Base-by-base conservation (phyloP, 2,888 invertebrate species). In the Pheosia gnoma region DNA sequence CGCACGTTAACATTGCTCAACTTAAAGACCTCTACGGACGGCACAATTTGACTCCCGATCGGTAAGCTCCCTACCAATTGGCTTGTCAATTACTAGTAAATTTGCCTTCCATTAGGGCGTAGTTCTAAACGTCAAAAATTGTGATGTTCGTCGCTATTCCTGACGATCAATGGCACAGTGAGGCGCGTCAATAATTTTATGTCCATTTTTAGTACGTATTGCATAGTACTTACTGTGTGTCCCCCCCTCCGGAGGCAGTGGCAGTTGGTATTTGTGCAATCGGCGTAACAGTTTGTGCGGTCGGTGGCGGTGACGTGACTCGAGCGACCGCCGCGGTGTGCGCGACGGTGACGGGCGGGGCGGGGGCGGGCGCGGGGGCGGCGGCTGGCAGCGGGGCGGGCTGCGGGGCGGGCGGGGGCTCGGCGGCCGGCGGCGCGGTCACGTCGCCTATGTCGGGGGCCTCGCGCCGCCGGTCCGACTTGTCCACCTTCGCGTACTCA, bases 401-500 rank as follows among this genome's bases (percentile, higher is more conserved):
- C 11, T 77, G 58, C 4, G 71, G 68, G 0, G 73, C 64, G 0
- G 80, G 52, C 3, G 25, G 25, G 25, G 45, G 57, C 5, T 57
- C 57, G 13, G 57, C 36, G 57, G 25, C 65, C 0, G 79, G 54
- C 3, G 74, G 58, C 4, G 80, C 91, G 0, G 93, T 92, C 63
- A 92, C 91, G 84, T 92, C 93, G 58, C 91, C 92, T 59, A 92
- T 81, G 75, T 93, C 91, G 2, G 91, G 91, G 36, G 93, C 85
- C 69, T 94, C 93, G 52, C 88, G 88, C 13, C 85, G 84, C 36
- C 86, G 80, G 25, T 82, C 79, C 0, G 90, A 85, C 70, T 92
- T 93, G 68, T 92, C 92, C 52, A 93, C 90, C 76, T 92, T 92
- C 43, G 93, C 93, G 71, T 93, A 93, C 68, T 93, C 93, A 71